phyloP scores from a whole-genome alignment of 92 coral and sea anemone species.

The Scolanthus callimorphus region DNA sequence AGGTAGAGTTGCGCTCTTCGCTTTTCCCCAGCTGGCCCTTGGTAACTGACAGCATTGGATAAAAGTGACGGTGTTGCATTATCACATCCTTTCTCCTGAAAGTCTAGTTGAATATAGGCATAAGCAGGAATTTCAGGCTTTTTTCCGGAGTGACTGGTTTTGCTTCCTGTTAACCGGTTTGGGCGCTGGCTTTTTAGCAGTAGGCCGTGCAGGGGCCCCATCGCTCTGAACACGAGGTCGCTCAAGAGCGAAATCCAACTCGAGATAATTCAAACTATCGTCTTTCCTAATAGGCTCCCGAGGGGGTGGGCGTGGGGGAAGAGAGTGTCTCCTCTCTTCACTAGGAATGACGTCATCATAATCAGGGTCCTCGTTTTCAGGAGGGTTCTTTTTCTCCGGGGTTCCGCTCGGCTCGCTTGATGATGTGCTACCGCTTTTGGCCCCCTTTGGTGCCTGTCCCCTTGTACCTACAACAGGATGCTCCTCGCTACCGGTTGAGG shows the following conservation, averaged over 20 bases:
- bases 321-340: slow-evolving; percentile 35
- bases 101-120: slow-evolving; percentile 76
- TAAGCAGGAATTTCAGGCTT: slow-evolving; percentile 28
- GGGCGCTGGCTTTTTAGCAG: slow-evolving; percentile 1
- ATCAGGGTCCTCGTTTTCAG: slow-evolving; percentile 13
- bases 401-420: background rate
- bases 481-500: background rate
- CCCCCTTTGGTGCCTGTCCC: background rate
- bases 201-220: slow-evolving; percentile 18
- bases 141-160: too few relatives aligned
- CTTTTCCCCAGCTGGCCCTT: too few relatives aligned
- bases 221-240: slow-evolving; percentile 63
- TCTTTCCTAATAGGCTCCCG: slow-evolving; percentile 3
- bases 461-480: background rate
- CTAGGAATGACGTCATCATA: slow-evolving; percentile 9
- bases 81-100: slow-evolving; percentile 22
- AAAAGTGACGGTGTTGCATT: too few relatives aligned
- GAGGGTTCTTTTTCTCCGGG: background rate
- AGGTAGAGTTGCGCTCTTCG: too few relatives aligned
- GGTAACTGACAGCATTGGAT: too few relatives aligned
- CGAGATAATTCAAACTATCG: slow-evolving; percentile 30
- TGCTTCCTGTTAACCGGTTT: too few relatives aligned
- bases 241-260: slow-evolving; percentile 46
- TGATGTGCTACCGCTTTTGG: background rate
- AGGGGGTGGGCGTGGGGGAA: slow-evolving; percentile 19